These are phyloP conservation scores for Onychomys arenicola DNA, from an alignment of 2,797 vertebrate genomes.

Conservation along the genomic window DNA sequence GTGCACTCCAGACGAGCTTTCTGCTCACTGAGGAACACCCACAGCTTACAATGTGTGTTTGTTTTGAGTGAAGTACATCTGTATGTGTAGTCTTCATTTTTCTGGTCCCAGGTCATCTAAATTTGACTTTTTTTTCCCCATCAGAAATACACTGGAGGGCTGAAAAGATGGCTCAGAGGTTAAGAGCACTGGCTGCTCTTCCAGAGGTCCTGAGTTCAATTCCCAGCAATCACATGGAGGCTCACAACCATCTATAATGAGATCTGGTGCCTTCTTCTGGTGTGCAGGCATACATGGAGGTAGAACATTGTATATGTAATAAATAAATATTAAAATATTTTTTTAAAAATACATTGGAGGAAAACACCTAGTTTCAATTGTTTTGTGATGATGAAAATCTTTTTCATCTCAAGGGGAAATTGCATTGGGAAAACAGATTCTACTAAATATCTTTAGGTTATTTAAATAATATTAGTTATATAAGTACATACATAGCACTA, in stretches of 20 bases:
- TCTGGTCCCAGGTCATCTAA: background rate
- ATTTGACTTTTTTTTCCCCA: background rate
- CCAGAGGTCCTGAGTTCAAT: too few relatives aligned
- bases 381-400: constrained; percentile 1
- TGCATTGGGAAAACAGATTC: constrained; percentile 39
- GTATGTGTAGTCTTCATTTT: background rate
- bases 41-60: background rate
- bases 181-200: too few relatives aligned
- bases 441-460: background rate
- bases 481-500: background rate
- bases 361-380: background rate
- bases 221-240: too few relatives aligned
- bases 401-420: constrained; percentile 38
- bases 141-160: background rate
- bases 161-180: too few relatives aligned
- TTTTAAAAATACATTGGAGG: too few relatives aligned
- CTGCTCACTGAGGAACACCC: background rate
- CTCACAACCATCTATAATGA: too few relatives aligned
- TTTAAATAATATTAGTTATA: background rate
- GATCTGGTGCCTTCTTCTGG: too few relatives aligned
- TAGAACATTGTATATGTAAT: too few relatives aligned
- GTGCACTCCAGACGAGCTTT: background rate
- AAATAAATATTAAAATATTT: too few relatives aligned
- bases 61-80: background rate
- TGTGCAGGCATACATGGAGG: too few relatives aligned